A percentile compares a stretch with the other conserved stretches of the same genome.
Evolutionary conservation across 2,888 invertebrate species (phyloP).

Genomic region (Platypus cylindrus): DNA sequence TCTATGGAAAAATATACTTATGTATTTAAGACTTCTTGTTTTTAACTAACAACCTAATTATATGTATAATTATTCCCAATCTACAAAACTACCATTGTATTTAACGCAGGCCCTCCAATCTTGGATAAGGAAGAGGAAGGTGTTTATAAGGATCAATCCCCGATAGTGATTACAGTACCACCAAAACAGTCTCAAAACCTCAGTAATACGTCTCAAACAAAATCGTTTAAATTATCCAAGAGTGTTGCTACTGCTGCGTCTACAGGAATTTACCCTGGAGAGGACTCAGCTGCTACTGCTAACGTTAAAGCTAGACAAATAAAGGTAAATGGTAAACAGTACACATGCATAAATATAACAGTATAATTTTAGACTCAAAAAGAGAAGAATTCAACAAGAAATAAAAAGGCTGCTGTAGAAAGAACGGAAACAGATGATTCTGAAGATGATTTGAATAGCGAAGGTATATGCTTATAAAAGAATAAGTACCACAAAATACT

Average conservation of each 20-base stretch:
- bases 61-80: too few species aligned
- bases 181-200: constrained; percentile 5
- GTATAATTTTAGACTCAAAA: too few species aligned
- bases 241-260: not conserved
- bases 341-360: too few species aligned
- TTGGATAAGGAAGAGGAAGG: too few species aligned
- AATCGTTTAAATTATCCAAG: not conserved
- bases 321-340: constrained; percentile 6
- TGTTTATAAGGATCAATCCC: constrained; percentile 14
- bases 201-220: constrained; percentile 12
- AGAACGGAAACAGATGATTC: constrained; percentile 6
- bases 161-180: constrained; percentile 8
- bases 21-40: too few species aligned
- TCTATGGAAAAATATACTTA: too few species aligned
- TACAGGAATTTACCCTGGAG: not conserved
- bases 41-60: too few species aligned
- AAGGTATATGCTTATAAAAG: constrained; percentile 1
- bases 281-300: not conserved
- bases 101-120: too few species aligned
- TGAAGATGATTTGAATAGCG: constrained; percentile 4
- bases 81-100: too few species aligned
- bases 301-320: too few species aligned
- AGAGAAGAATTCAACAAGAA: constrained; percentile 7
- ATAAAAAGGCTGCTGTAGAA: constrained; percentile 6
- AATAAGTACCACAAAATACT: too few species aligned